Conservation (phyloP, 2,888 invertebrate genomes). For the Agrochola lota region DNA sequence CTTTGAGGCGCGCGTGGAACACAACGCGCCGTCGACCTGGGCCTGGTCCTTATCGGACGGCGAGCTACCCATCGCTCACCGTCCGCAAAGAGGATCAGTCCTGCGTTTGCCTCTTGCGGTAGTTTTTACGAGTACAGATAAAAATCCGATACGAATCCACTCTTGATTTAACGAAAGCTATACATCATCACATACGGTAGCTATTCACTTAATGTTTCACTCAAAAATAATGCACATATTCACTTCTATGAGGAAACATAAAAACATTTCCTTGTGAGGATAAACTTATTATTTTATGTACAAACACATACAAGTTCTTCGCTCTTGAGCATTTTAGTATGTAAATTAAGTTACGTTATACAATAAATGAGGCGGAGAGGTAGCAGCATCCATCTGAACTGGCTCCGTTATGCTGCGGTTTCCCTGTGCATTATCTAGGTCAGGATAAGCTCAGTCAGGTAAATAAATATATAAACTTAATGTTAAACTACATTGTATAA, state of each 20-base stretch:
- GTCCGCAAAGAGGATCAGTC: neutral
- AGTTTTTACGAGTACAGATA: neutral
- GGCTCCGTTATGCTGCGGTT: conserved; percentile 29
- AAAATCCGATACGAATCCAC: neutral
- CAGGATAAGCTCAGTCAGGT: conserved; percentile 26
- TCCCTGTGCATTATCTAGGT: conserved; percentile 30
- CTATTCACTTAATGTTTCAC: neutral
- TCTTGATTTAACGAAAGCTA: neutral
- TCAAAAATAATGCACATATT: neutral
- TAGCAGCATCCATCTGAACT: conserved; percentile 34
- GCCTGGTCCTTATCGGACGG: too few species aligned
- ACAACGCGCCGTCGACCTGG: too few species aligned
- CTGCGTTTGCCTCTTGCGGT: too few species aligned
- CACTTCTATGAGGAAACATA: neutral
- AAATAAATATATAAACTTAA: conserved; percentile 7
- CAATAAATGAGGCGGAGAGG: conserved; percentile 19
- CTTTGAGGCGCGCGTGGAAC: too few species aligned
- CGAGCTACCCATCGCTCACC: too few species aligned
- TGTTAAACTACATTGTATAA: neutral
- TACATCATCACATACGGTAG: neutral
- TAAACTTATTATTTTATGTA: conserved; percentile 2
- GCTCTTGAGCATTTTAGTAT: conserved; percentile 17
- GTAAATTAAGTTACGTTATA: conserved; percentile 33
- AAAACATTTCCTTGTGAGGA: neutral
- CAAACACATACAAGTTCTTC: neutral